Base-by-base conservation (phyloP, 2,797 vertebrate genomes). In the Sebastes baramenuke region DNA sequence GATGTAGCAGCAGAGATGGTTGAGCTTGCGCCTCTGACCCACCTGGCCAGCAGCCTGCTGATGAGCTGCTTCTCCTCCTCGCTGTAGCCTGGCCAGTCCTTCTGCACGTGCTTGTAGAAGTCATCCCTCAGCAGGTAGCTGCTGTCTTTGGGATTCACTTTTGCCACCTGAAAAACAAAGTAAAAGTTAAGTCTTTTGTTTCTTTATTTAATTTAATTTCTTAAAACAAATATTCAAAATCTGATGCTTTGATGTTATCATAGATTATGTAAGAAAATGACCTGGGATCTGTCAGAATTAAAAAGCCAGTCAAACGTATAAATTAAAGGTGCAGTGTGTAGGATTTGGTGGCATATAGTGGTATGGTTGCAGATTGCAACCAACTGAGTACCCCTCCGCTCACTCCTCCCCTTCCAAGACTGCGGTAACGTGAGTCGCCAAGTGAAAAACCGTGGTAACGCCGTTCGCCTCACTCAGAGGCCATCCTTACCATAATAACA, bases 41-140 rank as follows among this genome's bases (percentile, higher is more conserved):
- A 97, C 96, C 96, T 95, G 80, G 76, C 77, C 82, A 95, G 87
- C 79, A 94, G 89, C 83, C 92, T 88, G 81, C 84, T 81, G 77
- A 96, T 84, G n/a, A 93, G 89, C 87, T 92, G 95, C 80, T 62
- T 94, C 87, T 97, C 96, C 65, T 96, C 95, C 36, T 95, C 94
- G 1, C 68, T 85, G 85, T 96, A 95, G 54, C 92, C 93, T 0
- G 94, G 93, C 96, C 96, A 96, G 87, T 96, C 95, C 73, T 82
- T 94, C 75, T 92, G 95, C 25, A 94, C 91, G 1, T 86, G 87
- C 67, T 82, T 90, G 79, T 86, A 94, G 76, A 94, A 89, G 8
- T 94, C 94, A 11, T 97, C 96, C 88, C 83, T 96, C 77, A 95
- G 80, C 59, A 89, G 76, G 86, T 92, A 96, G 88, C 95, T 95